Evolutionary conservation across 2,888 invertebrate species (phyloP), one percentile per base, ranked within the genome.

Genomic region (Morpho deidamia): DNA sequence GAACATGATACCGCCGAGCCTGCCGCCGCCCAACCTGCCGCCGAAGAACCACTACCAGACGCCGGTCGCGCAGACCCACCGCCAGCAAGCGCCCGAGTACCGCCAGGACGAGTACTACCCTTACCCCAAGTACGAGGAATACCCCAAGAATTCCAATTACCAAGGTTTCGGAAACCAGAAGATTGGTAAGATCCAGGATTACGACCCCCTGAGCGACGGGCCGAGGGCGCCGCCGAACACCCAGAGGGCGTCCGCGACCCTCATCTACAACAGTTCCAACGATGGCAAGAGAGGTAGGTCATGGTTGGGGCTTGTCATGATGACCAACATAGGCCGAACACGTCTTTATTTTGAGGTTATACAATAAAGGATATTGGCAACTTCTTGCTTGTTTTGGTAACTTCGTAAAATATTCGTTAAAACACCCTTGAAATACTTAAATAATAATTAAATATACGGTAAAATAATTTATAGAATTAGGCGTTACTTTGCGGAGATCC

Each of bases 161-260:
- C 67, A 62, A 34, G 60, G 60, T 11, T 62, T 59, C 23, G 60
- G 56, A 7, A 61, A 55, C 14, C 83, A 83, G 76, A 90, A 90
- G 76, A 92, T 95, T 74, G 92, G 95, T 61, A 91, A 94, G 86
- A 95, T 95, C 64, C 94, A 94, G 62, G 95, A 96, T 71, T 95
- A 95, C 70, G 95, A 96, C 77, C 95, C 95, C 3, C 83, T 94
- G 61, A 92, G 91, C 64, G 94, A 94, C 70, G 93, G 93, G 45
- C 94, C 94, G 11, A 90, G 94, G 59, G 91, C 90, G 46, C 91
- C 92, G 58, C 94, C 94, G 0, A 95, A 94, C 72, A 94, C 95
- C 5, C 93, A 94, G 58, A 90, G 95, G 67, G 94, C 94, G 68
- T 94, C 95, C 4, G 95, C 96, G 49, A 96, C 96, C 12, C 91